Percentiles rank a stretch among this genome's conserved stretches.
Evolutionary conservation across 2,797 vertebrate genomes (phyloP).

Genomic region (Pogoniulus pusillus): DNA sequence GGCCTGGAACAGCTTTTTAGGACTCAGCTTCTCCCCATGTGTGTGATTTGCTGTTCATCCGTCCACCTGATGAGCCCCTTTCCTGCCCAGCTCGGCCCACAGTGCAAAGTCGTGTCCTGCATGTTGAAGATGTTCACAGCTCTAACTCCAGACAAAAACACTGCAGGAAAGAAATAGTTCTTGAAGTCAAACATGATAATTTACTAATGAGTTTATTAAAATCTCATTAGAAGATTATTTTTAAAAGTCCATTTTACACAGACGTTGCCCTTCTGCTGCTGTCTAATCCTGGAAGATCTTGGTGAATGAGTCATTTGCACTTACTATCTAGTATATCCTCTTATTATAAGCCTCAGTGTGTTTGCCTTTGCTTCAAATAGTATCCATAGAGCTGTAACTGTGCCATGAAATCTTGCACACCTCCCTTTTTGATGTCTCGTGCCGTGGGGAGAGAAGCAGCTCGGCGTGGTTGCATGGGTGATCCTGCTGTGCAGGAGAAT

Average conservation of each 20-base stretch:
- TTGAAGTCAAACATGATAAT: conserved; percentile 32
- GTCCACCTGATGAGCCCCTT: not conserved
- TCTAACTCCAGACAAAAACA: not conserved
- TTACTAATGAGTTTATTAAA: conserved; percentile 61
- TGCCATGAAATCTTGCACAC: not conserved
- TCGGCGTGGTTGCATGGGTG: not conserved
- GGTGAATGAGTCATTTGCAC: conserved; percentile 49
- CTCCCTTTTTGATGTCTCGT: not conserved
- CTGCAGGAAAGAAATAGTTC: conserved; percentile 35
- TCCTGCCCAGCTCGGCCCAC: not conserved
- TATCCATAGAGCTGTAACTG: not conserved
- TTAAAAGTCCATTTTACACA: conserved; percentile 40
- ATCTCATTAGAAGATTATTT: conserved; percentile 65
- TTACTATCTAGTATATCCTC: conserved; percentile 47
- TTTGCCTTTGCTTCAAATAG: conserved; percentile 26
- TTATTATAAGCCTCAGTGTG: not conserved
- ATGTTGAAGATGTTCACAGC: not conserved
- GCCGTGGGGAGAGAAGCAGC: not conserved
- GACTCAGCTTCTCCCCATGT: not conserved
- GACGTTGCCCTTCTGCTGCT: conserved; percentile 56
- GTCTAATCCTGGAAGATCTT: conserved; percentile 60
- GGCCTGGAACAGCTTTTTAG: not conserved
- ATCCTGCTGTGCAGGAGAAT: accelerated
- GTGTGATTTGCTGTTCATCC: not conserved
- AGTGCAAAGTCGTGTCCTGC: not conserved